Percentiles rank a stretch among this genome's conserved stretches.
Evolutionary conservation across 1,140 invertebrate genomes (phyloP).

Genomic region (Bombyx mori): ASM3026992v2 NC_085117.1:14604501-14605000

Average conservation of each 20-base stretch:
- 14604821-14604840: neutral
- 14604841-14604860: neutral
- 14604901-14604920: too few relatives aligned
- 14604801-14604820: too few relatives aligned
- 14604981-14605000: too few relatives aligned
- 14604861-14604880: too few relatives aligned
- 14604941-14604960: neutral
- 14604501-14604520: constrained; percentile 20
- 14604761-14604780: constrained; percentile 37
- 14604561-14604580: constrained; percentile 46
- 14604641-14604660: constrained; percentile 59
- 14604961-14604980: neutral
- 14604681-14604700: constrained; percentile 66
- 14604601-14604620: constrained; percentile 45
- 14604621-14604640: constrained; percentile 56
- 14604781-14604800: constrained; percentile 50
- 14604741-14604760: constrained; percentile 58
- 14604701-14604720: constrained; percentile 63
- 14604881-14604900: too few relatives aligned
- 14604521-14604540: constrained; percentile 22
- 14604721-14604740: constrained; percentile 56
- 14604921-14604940: too few relatives aligned
- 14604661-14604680: constrained; percentile 60
- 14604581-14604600: constrained; percentile 43
- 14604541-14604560: constrained; percentile 31